Base-by-base conservation (phyloP, 2,888 invertebrate species). In the Ischnus inquisitorius region DNA sequence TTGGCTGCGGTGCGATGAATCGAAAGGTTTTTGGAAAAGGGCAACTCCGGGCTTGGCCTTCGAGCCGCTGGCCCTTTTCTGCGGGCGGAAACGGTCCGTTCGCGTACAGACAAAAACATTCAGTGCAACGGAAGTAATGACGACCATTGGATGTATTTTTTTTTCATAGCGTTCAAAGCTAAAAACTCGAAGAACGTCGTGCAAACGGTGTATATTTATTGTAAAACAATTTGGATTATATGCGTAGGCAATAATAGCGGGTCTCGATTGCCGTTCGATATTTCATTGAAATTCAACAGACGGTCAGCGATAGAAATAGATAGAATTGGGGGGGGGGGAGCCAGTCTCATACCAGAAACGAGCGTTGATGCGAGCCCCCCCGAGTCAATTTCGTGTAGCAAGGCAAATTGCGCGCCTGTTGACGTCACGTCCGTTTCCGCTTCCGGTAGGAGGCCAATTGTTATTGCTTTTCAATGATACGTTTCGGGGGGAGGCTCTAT, bases 321-420 rank as follows among this genome's bases (percentile, higher is more conserved):
- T 75, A 69, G 64, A 74, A 68, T 74, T 51, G 39, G n/a, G 69
- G 54, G 65, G 64, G 76, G 69, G 79, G 75, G 79, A 41, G 54
- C 12, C 39, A 48, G 72, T 72, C 54, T 67, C 48, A 57, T 64
- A 41, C 60, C 60, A 64, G 43, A 75, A 64, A 57, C 19, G 28
- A 34, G 71, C 71, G 79, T 48, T 16, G 75, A 79, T 51, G 54
- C 19, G 51, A 54, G 85, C 78, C 79, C 78, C 79, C 87, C 74
- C 83, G 85, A 88, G 87, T 87, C 89, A 88, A 88, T 82, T 78
- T 68, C 82, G 86, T 71, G 80, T 84, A 87, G 88, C 86, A 88
- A 85, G 85, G 88, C 87, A 92, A 92, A 91, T 91, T 90, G 92
- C 89, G 85, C 89, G 88, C 88, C 88, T 89, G 90, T 90, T 89